Evolutionary conservation across 2,797 vertebrate genomes (phyloP).

Genomic region (Tinamus major): DNA sequence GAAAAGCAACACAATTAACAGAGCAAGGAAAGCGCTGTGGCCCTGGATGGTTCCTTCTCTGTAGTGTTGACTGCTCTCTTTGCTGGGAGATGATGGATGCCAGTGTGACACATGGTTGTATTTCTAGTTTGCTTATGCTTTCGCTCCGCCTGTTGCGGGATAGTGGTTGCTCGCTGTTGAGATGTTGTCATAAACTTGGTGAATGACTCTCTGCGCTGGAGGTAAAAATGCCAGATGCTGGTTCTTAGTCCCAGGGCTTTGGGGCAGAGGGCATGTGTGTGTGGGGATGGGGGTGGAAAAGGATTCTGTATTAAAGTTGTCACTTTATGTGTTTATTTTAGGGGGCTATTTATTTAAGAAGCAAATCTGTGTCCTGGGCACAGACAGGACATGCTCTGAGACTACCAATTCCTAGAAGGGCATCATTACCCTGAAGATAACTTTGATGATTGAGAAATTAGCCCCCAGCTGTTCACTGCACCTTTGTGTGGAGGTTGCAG

Average conservation of each 20-base stretch:
- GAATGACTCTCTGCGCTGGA: not conserved
- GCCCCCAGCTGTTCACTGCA: not conserved
- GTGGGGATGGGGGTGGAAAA: not conserved
- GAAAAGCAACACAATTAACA: rapidly evolving
- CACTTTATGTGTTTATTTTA: not conserved
- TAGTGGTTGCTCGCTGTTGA: not conserved
- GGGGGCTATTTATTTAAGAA: not conserved
- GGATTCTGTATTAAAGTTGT: not conserved
- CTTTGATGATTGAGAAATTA: not conserved
- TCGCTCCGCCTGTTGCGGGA: not conserved
- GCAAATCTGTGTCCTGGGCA: not conserved
- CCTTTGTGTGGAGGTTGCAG: not conserved
- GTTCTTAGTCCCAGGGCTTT: not conserved
- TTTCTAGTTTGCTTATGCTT: not conserved
- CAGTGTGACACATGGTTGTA: not conserved
- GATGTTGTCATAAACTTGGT: not conserved
- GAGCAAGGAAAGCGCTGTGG: not conserved
- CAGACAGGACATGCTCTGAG: not conserved
- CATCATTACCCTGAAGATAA: not conserved
- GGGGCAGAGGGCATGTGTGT: rapidly evolving
- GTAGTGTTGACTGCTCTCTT: not conserved
- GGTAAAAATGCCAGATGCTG: not conserved
- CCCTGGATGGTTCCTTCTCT: not conserved
- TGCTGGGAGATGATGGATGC: not conserved
- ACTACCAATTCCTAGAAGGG: not conserved